phyloP scores from a whole-genome alignment of 2,113 vertebrate genomes.

The Sarotherodon lohbergeri region DNA sequence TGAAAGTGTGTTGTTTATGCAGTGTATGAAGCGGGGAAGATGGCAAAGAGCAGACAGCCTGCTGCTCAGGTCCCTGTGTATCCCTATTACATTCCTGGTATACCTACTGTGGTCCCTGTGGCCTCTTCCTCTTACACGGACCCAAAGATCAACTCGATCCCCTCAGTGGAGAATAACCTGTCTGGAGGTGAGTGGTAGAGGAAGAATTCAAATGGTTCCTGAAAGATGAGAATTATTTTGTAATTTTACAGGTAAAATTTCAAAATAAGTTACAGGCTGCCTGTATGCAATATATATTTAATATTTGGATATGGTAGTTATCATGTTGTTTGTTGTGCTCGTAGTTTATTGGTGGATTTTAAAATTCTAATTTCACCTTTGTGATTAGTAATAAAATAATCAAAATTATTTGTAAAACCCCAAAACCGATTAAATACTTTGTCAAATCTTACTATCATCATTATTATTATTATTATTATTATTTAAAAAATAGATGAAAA shows the following conservation, averaged over 20 bases:
- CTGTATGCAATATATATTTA: background rate
- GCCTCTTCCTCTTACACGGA: conserved; percentile 80
- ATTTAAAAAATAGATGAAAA: background rate
- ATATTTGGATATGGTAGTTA: background rate
- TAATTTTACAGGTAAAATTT: background rate
- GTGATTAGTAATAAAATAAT: background rate
- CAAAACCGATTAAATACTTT: background rate
- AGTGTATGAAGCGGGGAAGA: conserved; percentile 97
- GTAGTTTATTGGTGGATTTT: background rate
- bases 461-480: background rate
- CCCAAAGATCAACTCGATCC: conserved; percentile 77
- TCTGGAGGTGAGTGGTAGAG: conserved; percentile 59
- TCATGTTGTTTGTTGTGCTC: background rate
- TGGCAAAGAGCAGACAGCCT: conserved; percentile 80
- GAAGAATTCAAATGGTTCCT: background rate
- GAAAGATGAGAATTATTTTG: background rate
- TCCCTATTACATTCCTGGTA: conserved; percentile 89
- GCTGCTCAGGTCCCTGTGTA: conserved; percentile 80
- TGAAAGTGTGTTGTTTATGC: background rate
- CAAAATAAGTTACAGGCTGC: background rate
- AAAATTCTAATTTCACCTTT: background rate
- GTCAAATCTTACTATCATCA: background rate
- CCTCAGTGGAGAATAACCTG: conserved; percentile 69
- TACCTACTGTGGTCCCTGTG: conserved; percentile 80
- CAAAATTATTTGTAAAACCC: background rate